These are phyloP conservation scores for Synanthedon tipuliformis DNA, from an alignment of 2,888 invertebrate species.

Conservation along the genomic window DNA sequence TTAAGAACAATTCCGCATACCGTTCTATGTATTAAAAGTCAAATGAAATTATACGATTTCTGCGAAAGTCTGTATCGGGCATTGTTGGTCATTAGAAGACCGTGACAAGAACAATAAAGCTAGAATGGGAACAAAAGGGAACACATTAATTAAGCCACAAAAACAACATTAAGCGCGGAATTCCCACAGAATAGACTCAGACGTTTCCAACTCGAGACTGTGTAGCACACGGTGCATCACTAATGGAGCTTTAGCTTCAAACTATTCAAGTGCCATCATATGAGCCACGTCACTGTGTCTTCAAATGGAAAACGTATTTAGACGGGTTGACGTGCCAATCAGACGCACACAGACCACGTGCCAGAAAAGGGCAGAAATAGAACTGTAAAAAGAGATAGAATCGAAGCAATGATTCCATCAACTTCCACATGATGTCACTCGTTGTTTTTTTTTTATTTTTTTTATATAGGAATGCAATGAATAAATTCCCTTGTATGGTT, in stretches of 20 bases:
- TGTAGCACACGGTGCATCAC: neutral
- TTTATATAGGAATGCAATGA: neutral
- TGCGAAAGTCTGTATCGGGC: constrained; percentile 7
- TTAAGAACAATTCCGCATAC: neutral
- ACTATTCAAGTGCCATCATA: neutral
- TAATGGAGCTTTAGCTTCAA: neutral
- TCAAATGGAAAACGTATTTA: constrained; percentile 12
- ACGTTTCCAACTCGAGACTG: neutral
- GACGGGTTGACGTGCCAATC: constrained; percentile 45
- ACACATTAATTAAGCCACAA: constrained; percentile 33
- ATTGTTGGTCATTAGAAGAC: constrained; percentile 11
- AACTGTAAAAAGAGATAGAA: constrained; percentile 16
- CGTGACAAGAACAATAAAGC: constrained; percentile 14
- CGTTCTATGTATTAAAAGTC: neutral
- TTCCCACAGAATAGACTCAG: constrained; percentile 22
- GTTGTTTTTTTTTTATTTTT: neutral
- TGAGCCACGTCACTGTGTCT: constrained; percentile 6
- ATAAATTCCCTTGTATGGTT: constrained; percentile 7
- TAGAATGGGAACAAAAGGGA: constrained; percentile 22
- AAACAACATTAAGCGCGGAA: constrained; percentile 21
- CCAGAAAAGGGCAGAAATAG: constrained; percentile 21
- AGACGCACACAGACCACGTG: constrained; percentile 21
- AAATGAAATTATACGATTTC: neutral
- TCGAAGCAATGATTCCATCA: constrained; percentile 15
- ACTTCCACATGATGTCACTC: constrained; percentile 19